phyloP scores from a whole-genome alignment of 2,113 vertebrate species.

The Mugil cephalus region DNA sequence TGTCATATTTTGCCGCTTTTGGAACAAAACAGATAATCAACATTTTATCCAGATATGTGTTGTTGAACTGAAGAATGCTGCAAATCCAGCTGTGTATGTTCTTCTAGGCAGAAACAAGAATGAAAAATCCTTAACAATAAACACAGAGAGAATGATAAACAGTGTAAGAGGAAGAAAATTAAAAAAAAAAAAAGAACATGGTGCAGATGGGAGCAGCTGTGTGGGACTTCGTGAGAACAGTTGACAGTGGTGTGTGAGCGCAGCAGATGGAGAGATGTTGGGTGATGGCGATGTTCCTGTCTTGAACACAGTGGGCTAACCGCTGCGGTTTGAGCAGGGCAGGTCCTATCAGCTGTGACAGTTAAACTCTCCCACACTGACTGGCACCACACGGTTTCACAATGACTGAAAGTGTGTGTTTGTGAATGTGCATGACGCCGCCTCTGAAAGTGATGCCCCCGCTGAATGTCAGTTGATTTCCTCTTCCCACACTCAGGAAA shows the following conservation, averaged over 20 bases:
- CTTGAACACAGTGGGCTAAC: slow-evolving; percentile 52
- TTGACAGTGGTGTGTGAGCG: slow-evolving; percentile 50
- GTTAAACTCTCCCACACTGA: slow-evolving; percentile 53
- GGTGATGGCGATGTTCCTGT: slow-evolving; percentile 63
- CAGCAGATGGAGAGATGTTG: slow-evolving; percentile 54
- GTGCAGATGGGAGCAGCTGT: slow-evolving; percentile 54
- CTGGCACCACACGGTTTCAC: slow-evolving; percentile 62
- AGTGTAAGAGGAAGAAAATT: background rate
- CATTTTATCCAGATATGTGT: slow-evolving; percentile 5
- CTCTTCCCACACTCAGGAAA: slow-evolving; percentile 61
- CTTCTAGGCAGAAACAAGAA: slow-evolving; percentile 4
- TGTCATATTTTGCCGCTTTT: background rate
- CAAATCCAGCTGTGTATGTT: slow-evolving; percentile 12
- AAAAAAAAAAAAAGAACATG: slow-evolving; percentile 25
- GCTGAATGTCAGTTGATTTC: slow-evolving; percentile 45
- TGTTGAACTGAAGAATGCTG: background rate
- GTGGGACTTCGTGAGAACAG: slow-evolving; percentile 63
- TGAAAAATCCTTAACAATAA: slow-evolving; percentile 15
- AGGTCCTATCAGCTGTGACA: slow-evolving; percentile 67
- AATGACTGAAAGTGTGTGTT: slow-evolving; percentile 60
- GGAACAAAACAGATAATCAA: background rate
- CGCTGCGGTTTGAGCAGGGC: slow-evolving; percentile 46
- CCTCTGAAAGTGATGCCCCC: slow-evolving; percentile 44
- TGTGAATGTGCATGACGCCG: slow-evolving; percentile 22
- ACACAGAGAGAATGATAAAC: slow-evolving; percentile 11